These are phyloP conservation scores for Montipora sp. DNA, from an alignment of 64 coral and sea anemone genomes.

Conservation along the genomic window DNA sequence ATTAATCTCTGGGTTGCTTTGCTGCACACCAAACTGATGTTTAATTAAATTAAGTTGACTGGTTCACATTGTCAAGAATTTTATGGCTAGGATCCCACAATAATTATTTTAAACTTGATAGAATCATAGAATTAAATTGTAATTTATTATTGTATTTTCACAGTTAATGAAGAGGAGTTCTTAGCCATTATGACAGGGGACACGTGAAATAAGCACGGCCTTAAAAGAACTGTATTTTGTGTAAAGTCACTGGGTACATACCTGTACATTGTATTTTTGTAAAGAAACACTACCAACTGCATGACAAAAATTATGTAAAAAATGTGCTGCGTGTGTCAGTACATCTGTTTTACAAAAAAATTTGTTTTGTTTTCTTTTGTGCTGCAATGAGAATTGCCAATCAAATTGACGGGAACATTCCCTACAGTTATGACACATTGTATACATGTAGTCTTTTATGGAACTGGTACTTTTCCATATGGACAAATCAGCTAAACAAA, in stretches of 20 bases:
- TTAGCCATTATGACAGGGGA: conserved; percentile 99
- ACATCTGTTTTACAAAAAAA: neutral
- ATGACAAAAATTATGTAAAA: too few relatives aligned
- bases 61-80: too few relatives aligned
- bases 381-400: neutral
- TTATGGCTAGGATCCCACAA: too few relatives aligned
- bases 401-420: neutral
- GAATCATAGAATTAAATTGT: neutral
- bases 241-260: neutral
- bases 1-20: too few relatives aligned
- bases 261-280: conserved; percentile 13
- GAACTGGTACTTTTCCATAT: too few relatives aligned
- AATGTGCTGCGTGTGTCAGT: neutral
- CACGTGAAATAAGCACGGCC: conserved; percentile 53
- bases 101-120: too few relatives aligned
- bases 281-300: neutral
- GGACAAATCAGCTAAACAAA: too few relatives aligned
- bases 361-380: neutral
- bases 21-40: too few relatives aligned
- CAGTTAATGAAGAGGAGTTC: conserved; percentile 99
- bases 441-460: too few relatives aligned
- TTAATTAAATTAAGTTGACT: too few relatives aligned
- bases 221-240: conserved; percentile 14
- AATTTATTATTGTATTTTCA: conserved; percentile 19
- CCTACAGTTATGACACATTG: too few relatives aligned